Base-by-base conservation (phyloP, 2,113 vertebrate genomes). In the Larimichthys crocea region DNA sequence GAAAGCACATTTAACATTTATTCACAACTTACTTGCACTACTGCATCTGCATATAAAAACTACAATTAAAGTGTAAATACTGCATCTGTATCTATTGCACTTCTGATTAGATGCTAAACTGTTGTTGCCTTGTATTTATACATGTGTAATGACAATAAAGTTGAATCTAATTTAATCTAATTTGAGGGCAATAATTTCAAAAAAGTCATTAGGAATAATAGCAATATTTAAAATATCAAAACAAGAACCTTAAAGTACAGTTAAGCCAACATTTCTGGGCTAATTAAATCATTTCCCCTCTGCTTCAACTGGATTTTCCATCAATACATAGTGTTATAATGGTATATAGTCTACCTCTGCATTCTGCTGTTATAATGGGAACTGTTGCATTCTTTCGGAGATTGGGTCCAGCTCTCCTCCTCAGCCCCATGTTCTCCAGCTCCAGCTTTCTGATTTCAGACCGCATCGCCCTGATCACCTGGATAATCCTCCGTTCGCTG, bases 381-480 rank as follows among this genome's bases (percentile, higher is more conserved):
- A 87, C 73, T 3, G 92, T 57, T 63, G 82, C 11, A 77, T 66
- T 88, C 19, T 88, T 81, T 35, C n/a, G 74, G 50, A 86, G 70
- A 50, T 82, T 11, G 15, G 73, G 40, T 71, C 86, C 91, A 95
- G 90, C 79, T 91, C 87, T 87, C 82, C 90, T 12, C 77, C 85
- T 76, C 75, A 97, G 94, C 0, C 92, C 92, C 57, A 87, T 89
- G 82, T 97, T 97, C 65, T 98, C 96, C 74, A 91, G 92, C 86
- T 97, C 90, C 82, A 96, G 90, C 77, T 86, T 93, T 77, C 92
- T 91, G 80, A 97, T 97, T 46, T 96, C 95, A 3, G 74, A 88
- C 8, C 1, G 88, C 96, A 97, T 95, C 62, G 93, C 92, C 11
- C 76, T 84, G 92, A 97, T 94, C 69, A 96, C 52, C 86, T 90